phyloP scores from a whole-genome alignment of 2,797 vertebrate genomes.

The Brachymystax lenok region DNA sequence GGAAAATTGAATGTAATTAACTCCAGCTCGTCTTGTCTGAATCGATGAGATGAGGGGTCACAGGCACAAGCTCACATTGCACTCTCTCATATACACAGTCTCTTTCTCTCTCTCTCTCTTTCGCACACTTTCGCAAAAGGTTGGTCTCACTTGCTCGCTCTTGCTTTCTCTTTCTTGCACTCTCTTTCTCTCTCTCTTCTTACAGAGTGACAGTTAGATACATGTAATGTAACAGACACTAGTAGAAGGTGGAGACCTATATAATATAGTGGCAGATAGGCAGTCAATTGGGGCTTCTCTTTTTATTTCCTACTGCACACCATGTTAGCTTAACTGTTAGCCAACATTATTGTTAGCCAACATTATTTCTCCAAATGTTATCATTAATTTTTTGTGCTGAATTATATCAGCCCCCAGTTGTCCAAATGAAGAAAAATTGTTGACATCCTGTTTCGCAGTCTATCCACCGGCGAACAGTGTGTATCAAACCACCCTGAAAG shows the following conservation, averaged over 20 bases:
- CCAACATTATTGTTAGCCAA: not conserved
- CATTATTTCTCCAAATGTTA: not conserved
- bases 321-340: not conserved
- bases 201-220: not conserved
- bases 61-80: constrained; percentile 72
- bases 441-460: constrained; percentile 76
- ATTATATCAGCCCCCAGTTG: constrained; percentile 46
- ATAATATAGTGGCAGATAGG: not conserved
- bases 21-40: constrained; percentile 76
- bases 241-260: not conserved
- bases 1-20: constrained; percentile 73
- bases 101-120: constrained; percentile 1
- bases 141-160: not conserved
- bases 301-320: not conserved
- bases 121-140: not conserved
- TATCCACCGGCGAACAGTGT: constrained; percentile 71
- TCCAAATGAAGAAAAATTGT: constrained; percentile 59
- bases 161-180: constrained; percentile 11
- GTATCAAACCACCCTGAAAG: constrained; percentile 73
- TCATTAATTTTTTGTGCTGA: constrained; percentile 32
- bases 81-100: constrained; percentile 35
- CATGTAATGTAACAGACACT: not conserved
- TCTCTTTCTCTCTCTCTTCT: not conserved
- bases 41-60: constrained; percentile 73
- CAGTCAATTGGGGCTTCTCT: not conserved